Base-by-base conservation (phyloP, 1,140 invertebrate genomes). In the Battus philenor region DNA sequence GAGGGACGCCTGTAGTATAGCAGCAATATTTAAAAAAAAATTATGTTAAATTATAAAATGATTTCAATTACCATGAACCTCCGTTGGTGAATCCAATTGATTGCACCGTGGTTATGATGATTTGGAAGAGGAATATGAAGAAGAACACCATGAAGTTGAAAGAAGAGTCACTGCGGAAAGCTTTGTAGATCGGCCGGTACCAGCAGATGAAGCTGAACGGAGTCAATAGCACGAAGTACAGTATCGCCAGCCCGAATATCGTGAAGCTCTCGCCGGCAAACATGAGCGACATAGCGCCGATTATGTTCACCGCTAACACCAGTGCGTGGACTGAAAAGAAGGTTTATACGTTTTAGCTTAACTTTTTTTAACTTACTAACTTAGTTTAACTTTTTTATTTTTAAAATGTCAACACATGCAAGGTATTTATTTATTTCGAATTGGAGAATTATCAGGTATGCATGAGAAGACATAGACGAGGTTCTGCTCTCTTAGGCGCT, bases 121-220 rank as follows among this genome's bases (percentile, higher is more conserved):
- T 93, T 93, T 99, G 98, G 87, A 98, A 97, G 88, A 98, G 97
- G 86, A 99, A 99, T 54, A 99, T 93, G 73, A 99, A 98, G 90
- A 99, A 99, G 88, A 99, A 99, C 15, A 99, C 94, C 95, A 99
- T 99, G 80, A 99, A 99, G 86, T 99, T 99, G 88, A 99, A 98
- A 1, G 97, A 99, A 66, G 96, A 98, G 87, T 99, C 98, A 70
- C 93, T 95, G 58, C 96, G 92, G 86, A 89, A 93, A 20, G 90
- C 90, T 83, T 91, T 91, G 68, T 91, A 91, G 39, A 90, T 89
- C 4, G 90, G 90, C 48, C 90, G 86, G 69, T 91, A 91, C 98
- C 98, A 99, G 82, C 98, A 99, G 3, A 99, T 79, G 79, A 98
- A 99, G 27, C 98, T 98, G 79, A 97, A 95, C 12, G 98, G 98